Percentiles rank a stretch among this genome's conserved stretches.
These are phyloP conservation scores for Microplitis deprimator DNA, from an alignment of 2,888 invertebrate species.

Conservation along the genomic window DNA sequence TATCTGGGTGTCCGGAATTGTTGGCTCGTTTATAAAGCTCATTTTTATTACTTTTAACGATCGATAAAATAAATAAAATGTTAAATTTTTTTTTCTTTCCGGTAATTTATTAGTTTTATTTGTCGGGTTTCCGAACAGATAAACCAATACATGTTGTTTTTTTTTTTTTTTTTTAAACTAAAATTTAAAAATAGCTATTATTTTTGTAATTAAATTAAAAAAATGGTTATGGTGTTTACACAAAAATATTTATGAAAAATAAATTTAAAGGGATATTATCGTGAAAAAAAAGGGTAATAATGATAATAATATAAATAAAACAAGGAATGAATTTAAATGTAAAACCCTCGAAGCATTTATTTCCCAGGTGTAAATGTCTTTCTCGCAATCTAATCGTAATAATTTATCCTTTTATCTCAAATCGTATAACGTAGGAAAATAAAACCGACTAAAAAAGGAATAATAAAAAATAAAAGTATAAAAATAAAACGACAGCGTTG, in stretches of 20 bases:
- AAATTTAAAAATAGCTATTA: too few relatives aligned
- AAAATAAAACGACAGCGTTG: slow-evolving; percentile 12
- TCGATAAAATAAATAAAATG: background rate
- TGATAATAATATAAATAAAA: background rate
- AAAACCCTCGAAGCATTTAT: background rate
- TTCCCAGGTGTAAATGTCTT: background rate
- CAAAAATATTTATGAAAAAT: too few relatives aligned
- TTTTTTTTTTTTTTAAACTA: too few relatives aligned
- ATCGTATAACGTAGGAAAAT: slow-evolving; percentile 7
- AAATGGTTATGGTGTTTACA: too few relatives aligned
- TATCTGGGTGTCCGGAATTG: slow-evolving; percentile 35
- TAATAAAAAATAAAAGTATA: slow-evolving; percentile 14
- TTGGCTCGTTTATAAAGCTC: slow-evolving; percentile 30
- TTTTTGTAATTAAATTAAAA: too few relatives aligned
- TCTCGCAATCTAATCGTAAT: slow-evolving; percentile 7
- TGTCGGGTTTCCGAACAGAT: background rate
- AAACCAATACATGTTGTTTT: too few relatives aligned
- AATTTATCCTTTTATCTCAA: slow-evolving; percentile 30
- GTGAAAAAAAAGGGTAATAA: background rate
- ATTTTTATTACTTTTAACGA: slow-evolving; percentile 12
- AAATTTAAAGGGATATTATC: too few relatives aligned
- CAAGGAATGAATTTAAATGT: background rate
- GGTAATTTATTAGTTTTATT: background rate
- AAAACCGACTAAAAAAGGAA: background rate
- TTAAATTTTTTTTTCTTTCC: background rate